These are phyloP conservation scores for Agonopterix subpropinquella DNA, from an alignment of 2,888 invertebrate species.

Conservation along the genomic window DNA sequence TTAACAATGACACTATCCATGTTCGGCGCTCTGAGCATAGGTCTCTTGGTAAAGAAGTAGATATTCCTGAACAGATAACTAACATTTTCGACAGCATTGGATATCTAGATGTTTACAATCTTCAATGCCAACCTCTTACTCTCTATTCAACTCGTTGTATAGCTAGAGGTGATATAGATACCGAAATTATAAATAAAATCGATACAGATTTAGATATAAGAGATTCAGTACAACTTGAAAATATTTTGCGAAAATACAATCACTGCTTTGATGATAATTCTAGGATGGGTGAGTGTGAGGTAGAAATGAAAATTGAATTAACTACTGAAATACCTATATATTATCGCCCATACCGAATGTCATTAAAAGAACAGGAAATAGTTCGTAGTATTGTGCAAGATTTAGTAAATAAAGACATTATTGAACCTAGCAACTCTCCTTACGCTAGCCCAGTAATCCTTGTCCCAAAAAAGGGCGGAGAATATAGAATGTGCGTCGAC, in stretches of 20 bases:
- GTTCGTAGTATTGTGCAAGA: constrained; percentile 8
- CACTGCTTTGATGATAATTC: not conserved
- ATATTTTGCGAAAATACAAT: not conserved
- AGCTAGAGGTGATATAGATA: not conserved
- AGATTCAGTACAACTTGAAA: not conserved
- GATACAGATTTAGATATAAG: too few relatives aligned
- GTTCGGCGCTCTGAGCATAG: not conserved
- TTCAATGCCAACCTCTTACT: not conserved
- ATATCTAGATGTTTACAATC: not conserved
- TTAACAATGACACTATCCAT: not conserved
- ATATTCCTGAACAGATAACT: too few relatives aligned
- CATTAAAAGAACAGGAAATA: constrained; percentile 5
- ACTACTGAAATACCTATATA: constrained; percentile 4
- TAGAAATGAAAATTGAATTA: constrained; percentile 8
- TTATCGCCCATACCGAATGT: constrained; percentile 11
- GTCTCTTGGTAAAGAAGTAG: not conserved
- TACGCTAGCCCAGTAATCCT: constrained; percentile 12
- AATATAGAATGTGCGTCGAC: constrained; percentile 11
- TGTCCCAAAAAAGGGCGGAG: constrained; percentile 8
- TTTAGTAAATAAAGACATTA: constrained; percentile 7
- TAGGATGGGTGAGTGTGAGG: not conserved
- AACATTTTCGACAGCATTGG: too few relatives aligned
- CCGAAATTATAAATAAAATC: too few relatives aligned
- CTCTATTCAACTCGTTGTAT: not conserved
- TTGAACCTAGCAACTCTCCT: constrained; percentile 9